phyloP scores from a whole-genome alignment of 1,140 invertebrate species.

The Carcinoscorpius rotundicauda region DNA sequence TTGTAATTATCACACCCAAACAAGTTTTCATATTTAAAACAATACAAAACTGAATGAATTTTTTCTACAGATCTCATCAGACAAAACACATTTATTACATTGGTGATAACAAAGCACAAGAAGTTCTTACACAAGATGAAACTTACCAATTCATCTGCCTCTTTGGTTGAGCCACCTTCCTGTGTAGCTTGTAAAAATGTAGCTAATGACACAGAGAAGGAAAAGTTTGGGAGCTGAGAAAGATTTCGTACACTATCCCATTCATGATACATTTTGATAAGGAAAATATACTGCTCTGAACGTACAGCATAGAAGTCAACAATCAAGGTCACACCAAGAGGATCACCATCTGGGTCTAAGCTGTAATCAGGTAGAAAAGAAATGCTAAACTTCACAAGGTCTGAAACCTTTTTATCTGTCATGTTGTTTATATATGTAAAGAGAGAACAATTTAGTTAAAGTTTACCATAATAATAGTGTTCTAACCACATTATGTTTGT shows the following conservation, averaged over 20 bases:
- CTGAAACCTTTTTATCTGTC: too few species aligned
- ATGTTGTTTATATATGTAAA: too few species aligned
- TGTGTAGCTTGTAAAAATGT: constrained; percentile 38
- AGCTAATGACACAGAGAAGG: constrained; percentile 68
- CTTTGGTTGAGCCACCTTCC: background rate
- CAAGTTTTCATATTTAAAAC: background rate
- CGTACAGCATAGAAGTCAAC: constrained; percentile 80
- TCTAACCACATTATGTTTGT: too few species aligned
- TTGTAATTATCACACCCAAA: too few species aligned
- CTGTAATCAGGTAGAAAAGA: constrained; percentile 35
- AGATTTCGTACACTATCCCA: constrained; percentile 56
- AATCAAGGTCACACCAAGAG: constrained; percentile 60
- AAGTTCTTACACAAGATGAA: background rate
- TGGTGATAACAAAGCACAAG: background rate
- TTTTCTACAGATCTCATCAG: background rate
- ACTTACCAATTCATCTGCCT: constrained; percentile 16
- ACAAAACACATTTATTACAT: background rate
- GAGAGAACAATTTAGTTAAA: too few species aligned
- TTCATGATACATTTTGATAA: constrained; percentile 50
- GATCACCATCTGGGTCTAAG: constrained; percentile 71
- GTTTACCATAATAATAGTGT: too few species aligned
- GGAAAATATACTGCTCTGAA: constrained; percentile 67
- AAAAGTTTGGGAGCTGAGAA: constrained; percentile 72
- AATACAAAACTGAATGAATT: background rate
- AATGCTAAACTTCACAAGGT: too few species aligned